phyloP scores from a whole-genome alignment of 2,797 vertebrate genomes.

The Arrhamphus sclerolepis region DNA sequence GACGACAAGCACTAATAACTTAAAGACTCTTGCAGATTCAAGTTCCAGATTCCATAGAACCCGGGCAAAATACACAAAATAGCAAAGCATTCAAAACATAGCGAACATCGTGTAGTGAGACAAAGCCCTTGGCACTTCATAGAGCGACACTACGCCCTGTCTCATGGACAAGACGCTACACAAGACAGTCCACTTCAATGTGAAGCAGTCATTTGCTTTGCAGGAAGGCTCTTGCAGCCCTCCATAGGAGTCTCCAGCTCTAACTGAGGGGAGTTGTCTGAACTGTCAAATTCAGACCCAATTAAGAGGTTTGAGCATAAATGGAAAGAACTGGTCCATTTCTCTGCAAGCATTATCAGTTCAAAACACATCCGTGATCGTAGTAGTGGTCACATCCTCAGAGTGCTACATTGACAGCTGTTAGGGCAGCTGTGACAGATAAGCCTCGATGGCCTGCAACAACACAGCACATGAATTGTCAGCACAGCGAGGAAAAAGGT shows the following conservation, averaged over 20 bases:
- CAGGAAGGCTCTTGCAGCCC: constrained; percentile 48
- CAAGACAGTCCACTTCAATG: constrained; percentile 84
- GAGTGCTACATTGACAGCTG: constrained; percentile 49
- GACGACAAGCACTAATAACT: constrained; percentile 76
- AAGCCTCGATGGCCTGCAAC: constrained; percentile 87
- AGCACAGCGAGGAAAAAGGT: neutral
- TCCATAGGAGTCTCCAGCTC: constrained; percentile 63
- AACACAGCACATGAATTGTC: constrained; percentile 10
- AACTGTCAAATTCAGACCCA: constrained; percentile 74
- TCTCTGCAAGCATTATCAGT: constrained; percentile 48
- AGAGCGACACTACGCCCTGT: constrained; percentile 73
- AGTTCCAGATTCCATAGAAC: constrained; percentile 71
- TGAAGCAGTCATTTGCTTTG: constrained; percentile 82
- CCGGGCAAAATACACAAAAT: constrained; percentile 50
- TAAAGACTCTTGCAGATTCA: constrained; percentile 81
- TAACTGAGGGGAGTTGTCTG: constrained; percentile 63
- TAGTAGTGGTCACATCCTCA: constrained; percentile 80
- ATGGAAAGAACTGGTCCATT: constrained; percentile 55
- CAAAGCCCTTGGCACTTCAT: constrained; percentile 80
- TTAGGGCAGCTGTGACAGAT: constrained; percentile 91
- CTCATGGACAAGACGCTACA: constrained; percentile 73
- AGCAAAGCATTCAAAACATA: constrained; percentile 60
- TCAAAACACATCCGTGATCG: constrained; percentile 59
- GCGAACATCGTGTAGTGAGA: constrained; percentile 61
- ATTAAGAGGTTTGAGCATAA: constrained; percentile 53